phyloP scores from a whole-genome alignment of 2,888 invertebrate genomes.

The Beris chalybata region DNA sequence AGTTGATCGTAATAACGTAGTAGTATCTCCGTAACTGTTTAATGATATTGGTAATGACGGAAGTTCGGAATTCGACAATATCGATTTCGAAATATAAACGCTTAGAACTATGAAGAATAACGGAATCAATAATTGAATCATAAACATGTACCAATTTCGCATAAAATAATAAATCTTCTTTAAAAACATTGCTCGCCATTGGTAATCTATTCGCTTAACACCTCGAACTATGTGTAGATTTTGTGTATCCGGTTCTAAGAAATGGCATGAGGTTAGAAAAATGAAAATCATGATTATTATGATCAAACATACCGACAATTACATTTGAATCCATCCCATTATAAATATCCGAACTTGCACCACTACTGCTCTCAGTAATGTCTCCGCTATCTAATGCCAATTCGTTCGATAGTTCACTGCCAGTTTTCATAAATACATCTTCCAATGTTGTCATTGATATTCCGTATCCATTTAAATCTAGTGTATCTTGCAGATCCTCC shows the following conservation, averaged over 20 bases:
- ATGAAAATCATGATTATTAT: no score
- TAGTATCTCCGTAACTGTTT: slow-evolving; percentile 54
- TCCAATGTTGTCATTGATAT: slow-evolving; percentile 81
- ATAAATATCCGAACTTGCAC: background rate
- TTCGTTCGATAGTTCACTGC: slow-evolving; percentile 18
- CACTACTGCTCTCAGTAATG: background rate
- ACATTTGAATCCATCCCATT: slow-evolving; percentile 8
- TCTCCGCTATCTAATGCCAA: background rate
- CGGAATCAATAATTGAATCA: slow-evolving; percentile 71
- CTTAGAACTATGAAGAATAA: slow-evolving; percentile 62
- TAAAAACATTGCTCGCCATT: slow-evolving; percentile 67
- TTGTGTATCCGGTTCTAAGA: no score
- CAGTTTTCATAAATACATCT: slow-evolving; percentile 75
- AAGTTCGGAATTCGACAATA: slow-evolving; percentile 47
- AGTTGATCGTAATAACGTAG: slow-evolving; percentile 48
- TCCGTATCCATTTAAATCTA: slow-evolving; percentile 75
- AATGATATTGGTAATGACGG: slow-evolving; percentile 61
- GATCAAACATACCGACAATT: slow-evolving; percentile 11
- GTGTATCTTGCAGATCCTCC: slow-evolving; percentile 60
- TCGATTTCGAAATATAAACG: slow-evolving; percentile 58
- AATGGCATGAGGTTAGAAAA: no score
- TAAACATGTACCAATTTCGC: slow-evolving; percentile 68
- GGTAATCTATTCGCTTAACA: slow-evolving; percentile 50
- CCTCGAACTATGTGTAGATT: background rate
- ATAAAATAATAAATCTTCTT: slow-evolving; percentile 66